Evolutionary conservation across 2,113 vertebrate species (phyloP).

Genomic region (Ictalurus punctatus): DNA sequence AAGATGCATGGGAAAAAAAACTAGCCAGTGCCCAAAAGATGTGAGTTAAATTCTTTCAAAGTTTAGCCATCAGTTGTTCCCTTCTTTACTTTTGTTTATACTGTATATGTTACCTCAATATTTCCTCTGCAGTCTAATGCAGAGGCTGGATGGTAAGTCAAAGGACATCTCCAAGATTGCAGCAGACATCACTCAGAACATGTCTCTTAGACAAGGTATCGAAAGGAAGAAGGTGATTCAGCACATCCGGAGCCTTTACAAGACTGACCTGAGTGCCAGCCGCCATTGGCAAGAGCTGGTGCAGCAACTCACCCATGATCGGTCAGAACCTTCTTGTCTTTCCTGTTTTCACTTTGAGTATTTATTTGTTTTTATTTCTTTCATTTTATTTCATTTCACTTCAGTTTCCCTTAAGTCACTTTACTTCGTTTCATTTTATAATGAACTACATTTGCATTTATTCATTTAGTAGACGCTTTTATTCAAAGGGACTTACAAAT

Average conservation of each 20-base stretch:
- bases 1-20: constrained; percentile 91
- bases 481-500: no score
- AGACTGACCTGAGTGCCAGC: constrained; percentile 90
- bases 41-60: constrained; percentile 65
- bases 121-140: constrained; percentile 81
- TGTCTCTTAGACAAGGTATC: constrained; percentile 92
- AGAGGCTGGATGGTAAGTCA: constrained; percentile 90
- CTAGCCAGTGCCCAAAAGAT: constrained; percentile 84
- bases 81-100: neutral
- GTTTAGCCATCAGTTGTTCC: neutral
- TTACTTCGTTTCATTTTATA: neutral
- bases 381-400: neutral
- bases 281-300: constrained; percentile 96
- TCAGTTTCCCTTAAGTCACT: neutral
- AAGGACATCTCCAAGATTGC: constrained; percentile 98
- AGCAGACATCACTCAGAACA: constrained; percentile 93
- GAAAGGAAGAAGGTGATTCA: constrained; percentile 98
- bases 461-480: no score
- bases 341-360: neutral
- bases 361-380: neutral
- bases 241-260: constrained; percentile 93
- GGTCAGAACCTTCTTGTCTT: constrained; percentile 66
- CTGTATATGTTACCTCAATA: neutral
- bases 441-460: neutral
- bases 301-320: constrained; percentile 92